Evolutionary conservation across 2,888 invertebrate genomes (phyloP), one percentile per base, ranked within the genome.

Genomic region (Lampropteryx suffumata): DNA sequence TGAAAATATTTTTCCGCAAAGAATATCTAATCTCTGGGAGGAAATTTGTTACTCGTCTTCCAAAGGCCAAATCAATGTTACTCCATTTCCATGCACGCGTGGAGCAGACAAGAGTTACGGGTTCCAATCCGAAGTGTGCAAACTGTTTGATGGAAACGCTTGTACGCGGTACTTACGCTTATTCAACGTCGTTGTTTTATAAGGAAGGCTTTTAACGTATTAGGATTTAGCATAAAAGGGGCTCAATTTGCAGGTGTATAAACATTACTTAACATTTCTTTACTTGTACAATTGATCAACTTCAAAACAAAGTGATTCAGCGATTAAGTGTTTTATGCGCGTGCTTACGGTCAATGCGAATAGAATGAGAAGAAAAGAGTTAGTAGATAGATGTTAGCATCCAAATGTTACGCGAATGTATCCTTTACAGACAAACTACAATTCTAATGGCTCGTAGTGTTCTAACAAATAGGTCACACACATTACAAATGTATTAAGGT

Each of bases 31-130:
- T 71, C 60, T 67, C 52, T 49, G 55, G 44, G 54, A 61, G 64
- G 65, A 71, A 71, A 69, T 71, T 65, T 63, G 63, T 61, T 63
- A 59, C 55, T 52, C 55, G 53, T 59, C 59, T 57, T 52, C 41
- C 45, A 50, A 55, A 61, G 61, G 62, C 61, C 61, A 64, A 68
- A 61, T 62, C 56, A 50, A 57, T 61, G 53, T 55, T 61, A 65
- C 64, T 63, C 52, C 42, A 58, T 68, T 67, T 62, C 44, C 49
- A 58, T 60, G 59, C 57, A 55, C 57, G 50, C 37, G 33, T 51
- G 46, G 51, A 51, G 48, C 26, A 43, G 50, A 36, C 43, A 40
- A 32, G 40, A 42, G 43, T 49, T 50, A 42, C 36, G 35, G 26
- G 30, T 11, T 37, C 26, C 36, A 55, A 33, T 43, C 44, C 36